Conservation (phyloP, 2,888 invertebrate genomes). For the Rotaria socialis region DNA sequence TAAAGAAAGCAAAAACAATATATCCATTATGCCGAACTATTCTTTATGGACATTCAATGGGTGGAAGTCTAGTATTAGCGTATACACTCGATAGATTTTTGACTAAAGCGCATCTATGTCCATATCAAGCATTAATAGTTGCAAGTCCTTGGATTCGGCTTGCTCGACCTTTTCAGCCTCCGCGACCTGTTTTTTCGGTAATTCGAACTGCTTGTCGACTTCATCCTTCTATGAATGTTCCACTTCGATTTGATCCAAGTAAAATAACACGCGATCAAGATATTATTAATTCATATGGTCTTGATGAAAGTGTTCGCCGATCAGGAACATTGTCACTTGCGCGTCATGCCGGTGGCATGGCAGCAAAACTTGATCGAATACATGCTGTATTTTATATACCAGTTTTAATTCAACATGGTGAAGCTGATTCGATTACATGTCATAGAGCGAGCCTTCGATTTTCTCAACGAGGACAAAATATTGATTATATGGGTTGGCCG, state of each 20-base stretch:
- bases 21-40: neutral
- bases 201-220: neutral
- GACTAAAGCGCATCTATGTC: neutral
- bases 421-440: neutral
- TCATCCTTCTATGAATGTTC: neutral
- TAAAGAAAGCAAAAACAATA: neutral
- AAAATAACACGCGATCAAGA: neutral
- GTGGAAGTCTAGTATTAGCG: neutral
- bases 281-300: neutral
- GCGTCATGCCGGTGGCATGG: neutral
- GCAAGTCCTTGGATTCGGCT: constrained; percentile 24
- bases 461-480: neutral
- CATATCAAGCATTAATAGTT: neutral
- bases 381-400: neutral
- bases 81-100: neutral
- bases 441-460: neutral
- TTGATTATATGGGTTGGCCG: neutral
- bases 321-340: neutral
- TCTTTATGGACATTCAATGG: constrained; percentile 17
- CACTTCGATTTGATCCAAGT: neutral
- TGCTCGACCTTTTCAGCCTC: neutral
- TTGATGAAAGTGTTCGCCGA: neutral
- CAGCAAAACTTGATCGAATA: neutral
- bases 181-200: neutral
- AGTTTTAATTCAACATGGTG: neutral